phyloP scores from a whole-genome alignment of 92 coral and sea anemone species.

The Epizoanthus ramosus region DNA sequence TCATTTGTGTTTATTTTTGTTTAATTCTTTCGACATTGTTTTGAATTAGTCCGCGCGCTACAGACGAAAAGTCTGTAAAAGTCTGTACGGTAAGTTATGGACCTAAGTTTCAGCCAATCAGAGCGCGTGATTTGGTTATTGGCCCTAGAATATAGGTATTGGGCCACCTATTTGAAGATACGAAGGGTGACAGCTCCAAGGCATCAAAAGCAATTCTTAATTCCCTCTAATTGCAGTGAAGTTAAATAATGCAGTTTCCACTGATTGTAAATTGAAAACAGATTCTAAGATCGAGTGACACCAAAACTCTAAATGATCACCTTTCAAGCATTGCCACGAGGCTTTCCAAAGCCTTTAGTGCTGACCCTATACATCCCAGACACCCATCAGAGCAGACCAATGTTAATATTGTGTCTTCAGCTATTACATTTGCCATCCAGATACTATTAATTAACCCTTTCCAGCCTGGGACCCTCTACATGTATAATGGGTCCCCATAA shows the following conservation, averaged over 20 bases:
- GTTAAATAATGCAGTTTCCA: slow-evolving; percentile 45
- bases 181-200: slow-evolving; percentile 28
- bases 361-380: neutral
- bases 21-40: too few species aligned
- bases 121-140: too few species aligned
- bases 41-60: too few species aligned
- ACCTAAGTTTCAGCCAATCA: too few species aligned
- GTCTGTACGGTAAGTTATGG: too few species aligned
- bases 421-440: neutral
- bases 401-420: neutral
- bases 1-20: too few species aligned
- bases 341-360: slow-evolving; percentile 38
- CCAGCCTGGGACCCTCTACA: too few species aligned
- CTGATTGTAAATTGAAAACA: slow-evolving; percentile 44
- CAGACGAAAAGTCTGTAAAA: too few species aligned
- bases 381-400: neutral
- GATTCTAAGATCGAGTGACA: slow-evolving; percentile 31
- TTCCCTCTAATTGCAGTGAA: slow-evolving; percentile 27
- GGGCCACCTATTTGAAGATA: slow-evolving; percentile 36
- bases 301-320: slow-evolving; percentile 48
- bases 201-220: slow-evolving; percentile 31
- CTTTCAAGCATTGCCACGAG: slow-evolving; percentile 53
- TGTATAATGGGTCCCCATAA: too few species aligned
- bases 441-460: too few species aligned
- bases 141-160: too few species aligned